Conservation (phyloP, 2,113 vertebrate genomes). For the Sebastes fasciatus region DNA sequence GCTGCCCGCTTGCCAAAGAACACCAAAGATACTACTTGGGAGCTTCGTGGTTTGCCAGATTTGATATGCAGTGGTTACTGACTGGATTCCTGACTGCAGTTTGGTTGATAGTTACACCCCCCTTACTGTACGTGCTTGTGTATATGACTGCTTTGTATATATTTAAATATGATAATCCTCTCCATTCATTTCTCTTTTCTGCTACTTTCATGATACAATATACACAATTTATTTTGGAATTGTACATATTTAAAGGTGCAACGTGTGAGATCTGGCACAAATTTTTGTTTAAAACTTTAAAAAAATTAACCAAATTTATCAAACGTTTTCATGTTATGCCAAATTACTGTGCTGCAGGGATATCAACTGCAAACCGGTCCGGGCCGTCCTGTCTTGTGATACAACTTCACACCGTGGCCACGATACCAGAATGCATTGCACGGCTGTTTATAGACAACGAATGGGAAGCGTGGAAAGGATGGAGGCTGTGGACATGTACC, state of each 20-base stretch:
- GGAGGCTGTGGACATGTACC: no score
- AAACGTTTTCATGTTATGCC: no score
- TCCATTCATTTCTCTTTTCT: slow-evolving; percentile 11
- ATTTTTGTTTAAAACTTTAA: no score
- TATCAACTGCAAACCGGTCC: neutral
- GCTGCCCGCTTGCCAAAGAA: slow-evolving; percentile 2
- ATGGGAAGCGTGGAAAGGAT: no score
- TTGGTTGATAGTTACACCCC: neutral
- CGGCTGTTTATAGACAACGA: no score
- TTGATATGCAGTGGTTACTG: neutral
- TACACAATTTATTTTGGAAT: slow-evolving; percentile 9
- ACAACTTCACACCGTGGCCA: no score
- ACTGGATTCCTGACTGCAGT: neutral
- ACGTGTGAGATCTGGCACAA: neutral
- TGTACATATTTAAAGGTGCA: slow-evolving; percentile 3
- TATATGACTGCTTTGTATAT: neutral
- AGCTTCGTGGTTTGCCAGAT: neutral
- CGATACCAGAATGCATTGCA: no score
- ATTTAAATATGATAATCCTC: slow-evolving; percentile 17
- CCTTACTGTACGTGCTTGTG: neutral
- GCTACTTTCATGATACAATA: slow-evolving; percentile 41
- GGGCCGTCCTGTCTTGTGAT: neutral
- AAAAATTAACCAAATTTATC: no score
- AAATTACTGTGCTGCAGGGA: neutral
- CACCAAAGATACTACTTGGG: neutral